phyloP scores from a whole-genome alignment of 2,113 vertebrate species.

The Cavia aperea region DNA sequence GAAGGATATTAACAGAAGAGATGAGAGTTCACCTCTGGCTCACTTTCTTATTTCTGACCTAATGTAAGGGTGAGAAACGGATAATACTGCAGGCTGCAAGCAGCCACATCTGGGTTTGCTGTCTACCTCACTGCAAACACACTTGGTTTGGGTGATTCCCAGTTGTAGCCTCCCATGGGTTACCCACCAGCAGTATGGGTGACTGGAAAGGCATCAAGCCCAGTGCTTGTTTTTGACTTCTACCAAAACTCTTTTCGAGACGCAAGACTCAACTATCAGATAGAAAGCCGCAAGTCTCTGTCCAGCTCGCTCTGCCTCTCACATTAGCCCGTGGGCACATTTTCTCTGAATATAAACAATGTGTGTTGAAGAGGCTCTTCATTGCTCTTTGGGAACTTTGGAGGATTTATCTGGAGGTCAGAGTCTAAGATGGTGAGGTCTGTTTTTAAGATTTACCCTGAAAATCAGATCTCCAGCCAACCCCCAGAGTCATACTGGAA shows the following conservation, averaged over 20 bases:
- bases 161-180: background rate
- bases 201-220: background rate
- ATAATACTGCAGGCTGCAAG: background rate
- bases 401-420: constrained; percentile 10
- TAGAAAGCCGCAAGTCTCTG: background rate
- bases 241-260: background rate
- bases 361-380: background rate
- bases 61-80: background rate
- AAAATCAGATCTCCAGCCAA: background rate
- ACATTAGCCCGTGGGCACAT: background rate
- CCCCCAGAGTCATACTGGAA: background rate
- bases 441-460: constrained; percentile 25
- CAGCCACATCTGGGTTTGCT: background rate
- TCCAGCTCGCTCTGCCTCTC: background rate
- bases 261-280: background rate
- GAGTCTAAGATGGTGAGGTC: background rate
- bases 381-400: background rate
- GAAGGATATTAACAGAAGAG: background rate
- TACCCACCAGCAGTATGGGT: background rate
- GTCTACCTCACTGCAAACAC: background rate
- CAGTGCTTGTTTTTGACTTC: background rate
- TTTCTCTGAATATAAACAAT: background rate
- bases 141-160: background rate
- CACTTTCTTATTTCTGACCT: background rate
- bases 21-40: background rate